phyloP scores from a whole-genome alignment of 2,797 vertebrate genomes.

The Antennarius maculatus region DNA sequence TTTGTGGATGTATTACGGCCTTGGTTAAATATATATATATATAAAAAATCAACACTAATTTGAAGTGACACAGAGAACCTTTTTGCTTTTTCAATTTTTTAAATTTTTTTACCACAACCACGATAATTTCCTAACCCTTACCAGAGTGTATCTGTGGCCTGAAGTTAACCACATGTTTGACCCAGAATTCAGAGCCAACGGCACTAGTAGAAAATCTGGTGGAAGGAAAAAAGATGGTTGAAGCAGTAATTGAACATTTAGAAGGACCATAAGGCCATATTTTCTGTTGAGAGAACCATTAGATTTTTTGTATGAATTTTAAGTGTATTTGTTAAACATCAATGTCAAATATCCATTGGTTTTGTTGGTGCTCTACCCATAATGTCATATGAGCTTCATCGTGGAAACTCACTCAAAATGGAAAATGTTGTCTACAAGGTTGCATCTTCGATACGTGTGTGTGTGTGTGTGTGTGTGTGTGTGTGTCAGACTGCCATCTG shows the following conservation, averaged over 20 bases:
- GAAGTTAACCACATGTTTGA: slow-evolving; percentile 6
- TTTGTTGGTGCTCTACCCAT: slow-evolving; percentile 11
- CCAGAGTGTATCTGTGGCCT: slow-evolving; percentile 6
- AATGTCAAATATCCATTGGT: slow-evolving; percentile 1
- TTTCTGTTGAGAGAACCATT: background rate
- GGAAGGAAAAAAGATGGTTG: background rate
- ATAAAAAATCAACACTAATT: background rate
- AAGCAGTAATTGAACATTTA: background rate
- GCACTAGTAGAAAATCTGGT: background rate
- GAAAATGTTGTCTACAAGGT: slow-evolving; percentile 23
- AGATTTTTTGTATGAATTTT: background rate
- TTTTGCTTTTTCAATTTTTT: slow-evolving; percentile 12
- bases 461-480: background rate
- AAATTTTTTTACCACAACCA: slow-evolving; percentile 18
- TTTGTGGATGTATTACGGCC: background rate
- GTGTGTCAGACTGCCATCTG: slow-evolving; percentile 69
- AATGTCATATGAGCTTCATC: slow-evolving; percentile 18
- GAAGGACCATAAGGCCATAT: background rate
- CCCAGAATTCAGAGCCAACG: background rate
- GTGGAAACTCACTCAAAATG: slow-evolving; percentile 29
- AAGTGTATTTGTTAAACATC: background rate
- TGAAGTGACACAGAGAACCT: background rate
- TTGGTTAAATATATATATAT: slow-evolving; percentile 1
- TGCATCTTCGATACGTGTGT: slow-evolving; percentile 16
- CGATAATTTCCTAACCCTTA: background rate